Evolutionary conservation across 2,113 vertebrate species (phyloP).

Genomic region (Crotophaga sulcirostris): DNA sequence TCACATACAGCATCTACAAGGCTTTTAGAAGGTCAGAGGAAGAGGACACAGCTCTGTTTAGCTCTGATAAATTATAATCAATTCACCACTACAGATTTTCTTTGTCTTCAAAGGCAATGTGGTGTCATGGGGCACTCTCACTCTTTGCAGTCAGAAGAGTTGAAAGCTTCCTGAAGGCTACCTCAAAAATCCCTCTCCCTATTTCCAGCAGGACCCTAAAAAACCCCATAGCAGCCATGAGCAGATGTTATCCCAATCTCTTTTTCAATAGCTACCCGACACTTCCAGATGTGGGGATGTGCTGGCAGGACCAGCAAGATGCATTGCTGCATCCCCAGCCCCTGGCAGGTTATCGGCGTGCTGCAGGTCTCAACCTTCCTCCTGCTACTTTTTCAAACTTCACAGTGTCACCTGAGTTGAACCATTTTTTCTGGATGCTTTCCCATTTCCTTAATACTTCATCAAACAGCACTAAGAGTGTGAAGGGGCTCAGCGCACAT

Average conservation of each 20-base stretch:
- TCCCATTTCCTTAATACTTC: constrained; percentile 37
- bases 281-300: accelerated
- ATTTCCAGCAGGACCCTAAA: not conserved
- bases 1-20: not conserved
- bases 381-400: constrained; percentile 1
- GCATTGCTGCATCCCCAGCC: accelerated
- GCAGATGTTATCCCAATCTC: not conserved
- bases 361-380: not conserved
- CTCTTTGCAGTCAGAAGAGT: not conserved
- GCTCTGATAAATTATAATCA: not conserved
- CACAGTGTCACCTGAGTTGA: not conserved
- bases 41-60: not conserved
- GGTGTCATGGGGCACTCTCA: accelerated
- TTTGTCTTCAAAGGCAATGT: not conserved
- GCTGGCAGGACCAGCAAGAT: not conserved
- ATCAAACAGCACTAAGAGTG: not conserved
- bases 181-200: not conserved
- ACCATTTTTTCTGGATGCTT: constrained; percentile 28
- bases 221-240: not conserved
- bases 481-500: not conserved
- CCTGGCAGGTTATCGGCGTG: not conserved
- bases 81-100: not conserved
- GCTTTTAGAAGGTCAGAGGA: not conserved
- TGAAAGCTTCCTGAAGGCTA: not conserved
- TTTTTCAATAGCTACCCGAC: not conserved